Evolutionary conservation across 2,113 vertebrate species (phyloP).

Genomic region (Myodes glareolus): DNA sequence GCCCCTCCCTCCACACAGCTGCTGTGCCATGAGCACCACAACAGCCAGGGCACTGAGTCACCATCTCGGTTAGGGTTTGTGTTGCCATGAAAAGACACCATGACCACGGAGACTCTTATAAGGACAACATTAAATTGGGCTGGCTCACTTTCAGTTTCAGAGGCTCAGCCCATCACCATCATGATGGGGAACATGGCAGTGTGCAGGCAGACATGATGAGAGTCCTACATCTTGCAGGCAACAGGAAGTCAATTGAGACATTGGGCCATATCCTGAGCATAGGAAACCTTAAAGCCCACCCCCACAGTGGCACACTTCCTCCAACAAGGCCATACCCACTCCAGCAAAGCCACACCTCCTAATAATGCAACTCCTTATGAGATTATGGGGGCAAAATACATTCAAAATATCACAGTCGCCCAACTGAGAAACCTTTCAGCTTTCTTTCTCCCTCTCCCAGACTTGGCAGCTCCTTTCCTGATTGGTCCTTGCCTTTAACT

Average conservation of each 20-base stretch:
- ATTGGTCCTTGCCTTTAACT: not conserved
- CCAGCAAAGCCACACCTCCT: not conserved
- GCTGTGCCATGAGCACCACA: accelerated
- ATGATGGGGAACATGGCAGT: not conserved
- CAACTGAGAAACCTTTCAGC: not conserved
- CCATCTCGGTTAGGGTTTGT: not conserved
- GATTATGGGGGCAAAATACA: not conserved
- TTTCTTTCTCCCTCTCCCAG: not conserved
- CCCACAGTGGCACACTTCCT: not conserved
- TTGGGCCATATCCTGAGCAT: not conserved
- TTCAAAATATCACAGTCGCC: not conserved
- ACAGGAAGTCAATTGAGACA: not conserved
- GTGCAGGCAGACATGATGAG: not conserved
- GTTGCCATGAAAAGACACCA: not conserved
- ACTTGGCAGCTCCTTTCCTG: not conserved
- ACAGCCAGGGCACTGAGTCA: not conserved
- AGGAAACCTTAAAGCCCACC: not conserved
- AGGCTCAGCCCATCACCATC: not conserved
- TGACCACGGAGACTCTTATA: not conserved
- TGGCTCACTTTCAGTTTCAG: not conserved
- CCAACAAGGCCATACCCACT: not conserved
- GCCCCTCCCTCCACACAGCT: not conserved
- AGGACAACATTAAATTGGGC: not conserved
- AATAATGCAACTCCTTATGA: not conserved
- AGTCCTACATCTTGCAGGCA: not conserved